Conservation (phyloP, 1,140 invertebrate species). For the Triops cancriformis region DNA sequence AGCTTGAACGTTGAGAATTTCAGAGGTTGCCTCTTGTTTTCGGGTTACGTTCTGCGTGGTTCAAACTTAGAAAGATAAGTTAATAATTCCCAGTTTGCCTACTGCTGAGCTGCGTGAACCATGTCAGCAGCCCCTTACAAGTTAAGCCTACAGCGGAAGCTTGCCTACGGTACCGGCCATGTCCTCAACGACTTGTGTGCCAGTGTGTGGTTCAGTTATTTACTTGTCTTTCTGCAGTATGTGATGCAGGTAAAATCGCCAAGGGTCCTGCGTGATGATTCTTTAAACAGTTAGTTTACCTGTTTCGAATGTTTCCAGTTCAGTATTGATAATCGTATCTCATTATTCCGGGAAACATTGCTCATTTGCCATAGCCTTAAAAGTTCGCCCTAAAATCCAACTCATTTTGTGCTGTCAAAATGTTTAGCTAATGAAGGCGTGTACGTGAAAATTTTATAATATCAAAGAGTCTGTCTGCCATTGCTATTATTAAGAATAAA, state of each 20-base stretch:
- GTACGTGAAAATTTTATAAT: no score
- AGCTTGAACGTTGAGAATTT: neutral
- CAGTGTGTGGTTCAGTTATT: conserved; percentile 89
- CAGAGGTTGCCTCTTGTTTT: neutral
- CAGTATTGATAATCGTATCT: no score
- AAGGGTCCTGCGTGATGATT: neutral
- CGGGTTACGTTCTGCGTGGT: neutral
- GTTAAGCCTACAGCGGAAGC: conserved; percentile 24
- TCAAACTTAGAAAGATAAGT: neutral
- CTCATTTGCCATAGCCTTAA: no score
- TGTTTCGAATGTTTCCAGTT: neutral
- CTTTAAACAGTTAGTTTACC: neutral
- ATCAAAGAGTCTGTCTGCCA: no score
- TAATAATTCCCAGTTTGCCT: neutral
- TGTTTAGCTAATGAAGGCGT: no score
- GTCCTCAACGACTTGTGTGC: conserved; percentile 84
- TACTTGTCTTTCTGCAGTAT: conserved; percentile 76
- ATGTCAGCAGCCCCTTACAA: neutral
- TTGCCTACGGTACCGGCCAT: conserved; percentile 72
- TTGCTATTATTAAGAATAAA: no score
- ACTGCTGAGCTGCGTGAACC: neutral
- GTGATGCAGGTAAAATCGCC: conserved; percentile 45
- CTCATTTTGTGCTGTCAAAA: no score
- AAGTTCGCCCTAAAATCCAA: no score
- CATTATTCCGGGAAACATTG: no score